Percentiles rank a stretch among this genome's conserved stretches.
Evolutionary conservation across 2,888 invertebrate species (phyloP).

Genomic region (Rutpela maculata): DNA sequence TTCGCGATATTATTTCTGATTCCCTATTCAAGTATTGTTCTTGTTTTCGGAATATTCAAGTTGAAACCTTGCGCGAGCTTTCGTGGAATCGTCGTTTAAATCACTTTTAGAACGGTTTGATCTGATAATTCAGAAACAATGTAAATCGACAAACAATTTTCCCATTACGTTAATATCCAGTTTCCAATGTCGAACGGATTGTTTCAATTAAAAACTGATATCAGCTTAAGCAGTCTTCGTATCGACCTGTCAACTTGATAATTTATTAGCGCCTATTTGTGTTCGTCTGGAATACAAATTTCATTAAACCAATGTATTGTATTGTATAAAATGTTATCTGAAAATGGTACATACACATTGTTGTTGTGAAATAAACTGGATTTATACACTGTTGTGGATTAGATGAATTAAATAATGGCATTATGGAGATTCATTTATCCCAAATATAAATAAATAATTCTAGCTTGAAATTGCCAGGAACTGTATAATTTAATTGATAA

Average conservation of each 20-base stretch:
- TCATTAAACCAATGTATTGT: background rate
- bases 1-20: no score
- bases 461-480: background rate
- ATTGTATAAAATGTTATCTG: background rate
- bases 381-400: background rate
- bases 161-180: background rate
- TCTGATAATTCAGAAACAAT: background rate
- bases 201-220: constrained; percentile 4
- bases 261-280: constrained; percentile 2
- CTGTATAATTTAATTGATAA: background rate
- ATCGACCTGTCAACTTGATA: constrained; percentile 7
- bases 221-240: background rate
- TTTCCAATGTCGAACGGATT: constrained; percentile 7
- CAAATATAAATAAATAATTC: background rate
- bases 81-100: background rate
- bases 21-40: no score
- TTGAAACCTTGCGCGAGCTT: background rate
- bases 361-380: background rate
- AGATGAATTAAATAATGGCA: background rate
- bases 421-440: background rate
- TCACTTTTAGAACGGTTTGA: background rate
- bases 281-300: background rate
- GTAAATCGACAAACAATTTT: background rate
- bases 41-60: no score
- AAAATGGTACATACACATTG: background rate